Evolutionary conservation across 2,113 vertebrate genomes (phyloP), one percentile per base, ranked within the genome.

Genomic region (Vombatus ursinus): DNA sequence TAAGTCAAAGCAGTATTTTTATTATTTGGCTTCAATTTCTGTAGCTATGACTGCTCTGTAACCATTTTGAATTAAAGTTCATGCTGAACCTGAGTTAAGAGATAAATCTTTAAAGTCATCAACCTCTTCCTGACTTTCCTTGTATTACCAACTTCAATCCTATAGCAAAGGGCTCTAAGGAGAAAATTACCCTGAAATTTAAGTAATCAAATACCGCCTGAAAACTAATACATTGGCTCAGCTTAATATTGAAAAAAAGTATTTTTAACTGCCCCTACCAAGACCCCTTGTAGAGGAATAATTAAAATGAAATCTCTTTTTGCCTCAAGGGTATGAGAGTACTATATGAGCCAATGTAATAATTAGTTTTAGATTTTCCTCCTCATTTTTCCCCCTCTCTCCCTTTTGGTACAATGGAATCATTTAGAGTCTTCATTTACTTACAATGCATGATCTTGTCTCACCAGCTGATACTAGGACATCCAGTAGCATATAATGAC

Each of bases 171-270:
- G 93, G 5, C 57, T 11, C 31, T 68, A 96, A 95, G 47, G 95
- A 52, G 90, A 96, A 94, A 84, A 90, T 97, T 93, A 98, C 28
- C 3, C 92, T 94, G n/a, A 96, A 97, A 96, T 94, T 26, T 37
- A 49, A 95, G 95, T 91, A 95, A 97, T 93, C 95, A 97, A 97
- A 96, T 52, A 14, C 12, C 89, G 96, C 44, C 53, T 94, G 89
- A 97, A 96, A 97, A 96, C 90, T 89, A 97, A 96, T 31, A 95
- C 68, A 84, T 0, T 44, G 68, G 96, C 57, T 3, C 52, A 2
- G 93, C 51, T 97, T 97, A 97, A 98, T 94, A 95, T 97, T 95
- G 98, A 98, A 94, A 48, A 97, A 97, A 98, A 96, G 90, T 94
- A 95, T 94, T 96, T 90, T 95, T 57, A 92, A 24, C 93, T 92